A percentile compares a stretch with the other conserved stretches of the same genome.
Evolutionary conservation across 2,113 vertebrate species (phyloP).

Genomic region (zebrafish (Danio rerio)): GRCz12tu NC_133180.1:47651001-47651500

Average conservation of each 20-base stretch:
- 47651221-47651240: neutral
- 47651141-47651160: constrained; percentile 74
- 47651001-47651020: constrained; percentile 49
- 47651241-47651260: neutral
- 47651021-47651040: constrained; percentile 58
- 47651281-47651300: neutral
- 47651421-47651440: neutral
- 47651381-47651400: neutral
- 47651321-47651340: neutral
- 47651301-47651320: neutral
- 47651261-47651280: neutral
- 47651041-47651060: constrained; percentile 69
- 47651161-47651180: constrained; percentile 56
- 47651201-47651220: constrained; percentile 65
- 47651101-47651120: constrained; percentile 69
- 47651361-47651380: neutral
- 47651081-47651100: constrained; percentile 65
- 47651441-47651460: neutral
- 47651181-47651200: constrained; percentile 67
- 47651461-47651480: neutral
- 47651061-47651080: constrained; percentile 66
- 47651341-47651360: neutral
- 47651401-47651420: constrained; percentile 6
- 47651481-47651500: neutral
- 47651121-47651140: constrained; percentile 67